These are phyloP conservation scores for Melanotaenia duboulayi DNA, from an alignment of 2,113 vertebrate species.

Conservation along the genomic window DNA sequence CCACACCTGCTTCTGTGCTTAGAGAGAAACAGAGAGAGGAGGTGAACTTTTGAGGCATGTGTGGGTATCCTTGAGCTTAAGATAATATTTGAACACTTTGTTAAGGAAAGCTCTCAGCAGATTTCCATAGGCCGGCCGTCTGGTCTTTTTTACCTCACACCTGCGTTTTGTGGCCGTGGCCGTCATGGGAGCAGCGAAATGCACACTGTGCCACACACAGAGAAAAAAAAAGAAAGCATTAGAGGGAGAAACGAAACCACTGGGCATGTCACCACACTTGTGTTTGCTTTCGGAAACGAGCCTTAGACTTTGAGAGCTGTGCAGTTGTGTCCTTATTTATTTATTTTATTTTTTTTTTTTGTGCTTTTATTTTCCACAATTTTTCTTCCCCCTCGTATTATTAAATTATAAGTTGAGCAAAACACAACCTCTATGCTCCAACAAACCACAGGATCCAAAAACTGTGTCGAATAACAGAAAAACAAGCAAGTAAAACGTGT, in stretches of 20 bases:
- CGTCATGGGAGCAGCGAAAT: constrained; percentile 41
- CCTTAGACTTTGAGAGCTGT: constrained; percentile 39
- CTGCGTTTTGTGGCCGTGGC: constrained; percentile 65
- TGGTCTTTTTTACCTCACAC: constrained; percentile 45
- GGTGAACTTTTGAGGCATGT: constrained; percentile 73
- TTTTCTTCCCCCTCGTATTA: background rate
- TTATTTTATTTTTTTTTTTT: background rate
- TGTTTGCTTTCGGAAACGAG: constrained; percentile 28
- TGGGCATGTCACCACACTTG: constrained; percentile 40
- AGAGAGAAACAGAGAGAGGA: constrained; percentile 28
- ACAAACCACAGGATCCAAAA: constrained; percentile 27
- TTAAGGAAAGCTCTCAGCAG: constrained; percentile 71
- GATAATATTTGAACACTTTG: constrained; percentile 77
- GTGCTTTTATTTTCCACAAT: background rate
- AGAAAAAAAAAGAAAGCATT: constrained; percentile 45
- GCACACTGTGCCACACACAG: constrained; percentile 62
- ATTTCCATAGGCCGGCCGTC: constrained; percentile 55
- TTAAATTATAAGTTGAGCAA: background rate
- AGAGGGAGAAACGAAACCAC: constrained; percentile 54
- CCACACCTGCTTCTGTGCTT: constrained; percentile 75
- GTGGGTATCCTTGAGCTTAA: constrained; percentile 76
- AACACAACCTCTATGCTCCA: background rate
- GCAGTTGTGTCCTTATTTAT: constrained; percentile 22
- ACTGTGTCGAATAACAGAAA: background rate
- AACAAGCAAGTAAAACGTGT: constrained; percentile 19